A percentile compares a stretch with the other conserved stretches of the same genome.
These are phyloP conservation scores for Nasonia giraulti DNA, from an alignment of 1,140 invertebrate species.

Conservation along the genomic window DNA sequence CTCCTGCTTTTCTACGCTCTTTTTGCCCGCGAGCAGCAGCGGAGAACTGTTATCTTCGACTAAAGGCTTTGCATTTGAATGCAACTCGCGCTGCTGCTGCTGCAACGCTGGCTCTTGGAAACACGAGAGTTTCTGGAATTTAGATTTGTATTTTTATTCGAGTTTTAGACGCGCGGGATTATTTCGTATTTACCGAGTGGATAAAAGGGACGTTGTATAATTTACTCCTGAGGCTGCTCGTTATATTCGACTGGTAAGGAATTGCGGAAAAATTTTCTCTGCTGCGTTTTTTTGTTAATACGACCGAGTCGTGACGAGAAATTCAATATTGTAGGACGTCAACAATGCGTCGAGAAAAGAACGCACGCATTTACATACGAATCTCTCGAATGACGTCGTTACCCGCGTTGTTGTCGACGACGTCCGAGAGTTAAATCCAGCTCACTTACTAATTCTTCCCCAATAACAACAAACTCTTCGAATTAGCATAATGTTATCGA, in stretches of 20 bases:
- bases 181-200: too few species aligned
- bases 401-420: too few species aligned
- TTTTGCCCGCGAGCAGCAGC: background rate
- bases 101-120: background rate
- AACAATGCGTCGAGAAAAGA: too few species aligned
- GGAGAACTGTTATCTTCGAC: slow-evolving; percentile 11
- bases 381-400: too few species aligned
- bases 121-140: background rate
- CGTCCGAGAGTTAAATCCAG: too few species aligned
- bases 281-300: background rate
- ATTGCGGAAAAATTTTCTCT: background rate
- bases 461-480: background rate
- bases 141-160: background rate
- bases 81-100: background rate
- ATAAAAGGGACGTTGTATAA: too few species aligned
- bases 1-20: background rate
- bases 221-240: too few species aligned
- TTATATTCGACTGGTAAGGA: too few species aligned
- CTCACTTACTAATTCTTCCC: too few species aligned
- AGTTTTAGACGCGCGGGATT: background rate
- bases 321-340: background rate
- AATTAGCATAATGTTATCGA: background rate
- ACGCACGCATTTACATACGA: too few species aligned
- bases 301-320: background rate
- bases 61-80: slow-evolving; percentile 28